A percentile compares a stretch with the other conserved stretches of the same genome.
These are phyloP conservation scores for Scomber colias DNA, from an alignment of 2,113 vertebrate species.

Conservation along the genomic window DNA sequence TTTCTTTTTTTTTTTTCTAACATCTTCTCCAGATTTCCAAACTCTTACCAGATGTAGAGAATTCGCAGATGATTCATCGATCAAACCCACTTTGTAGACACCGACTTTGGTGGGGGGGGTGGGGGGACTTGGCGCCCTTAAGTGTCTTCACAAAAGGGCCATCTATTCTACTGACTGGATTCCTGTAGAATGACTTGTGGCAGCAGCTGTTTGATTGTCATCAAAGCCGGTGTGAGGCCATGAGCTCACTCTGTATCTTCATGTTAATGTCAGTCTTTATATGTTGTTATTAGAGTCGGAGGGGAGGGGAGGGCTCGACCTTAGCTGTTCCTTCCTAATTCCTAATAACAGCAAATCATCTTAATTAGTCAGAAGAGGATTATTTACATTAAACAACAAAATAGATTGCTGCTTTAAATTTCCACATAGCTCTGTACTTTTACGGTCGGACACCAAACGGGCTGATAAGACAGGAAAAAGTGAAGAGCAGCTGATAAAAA, in stretches of 20 bases:
- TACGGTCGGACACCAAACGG: neutral
- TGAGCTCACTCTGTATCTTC: conserved; percentile 68
- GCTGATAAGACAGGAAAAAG: conserved; percentile 30
- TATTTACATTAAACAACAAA: neutral
- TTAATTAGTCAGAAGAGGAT: neutral
- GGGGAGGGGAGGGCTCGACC: conserved; percentile 7
- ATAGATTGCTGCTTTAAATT: conserved; percentile 5
- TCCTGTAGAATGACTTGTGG: conserved; percentile 77
- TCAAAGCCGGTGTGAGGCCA: conserved; percentile 55
- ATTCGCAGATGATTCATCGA: conserved; percentile 88
- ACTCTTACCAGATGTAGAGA: conserved; percentile 91
- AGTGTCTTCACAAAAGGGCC: conserved; percentile 77
- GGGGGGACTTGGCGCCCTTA: conserved; percentile 58
- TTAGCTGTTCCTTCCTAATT: conserved; percentile 41
- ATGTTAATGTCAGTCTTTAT: conserved; percentile 65
- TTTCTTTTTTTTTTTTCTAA: conserved; percentile 65
- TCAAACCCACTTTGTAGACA: conserved; percentile 88
- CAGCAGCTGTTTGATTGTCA: conserved; percentile 78
- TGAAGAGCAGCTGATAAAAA: conserved; percentile 54
- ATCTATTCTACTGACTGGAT: conserved; percentile 79
- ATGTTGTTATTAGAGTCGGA: conserved; percentile 20
- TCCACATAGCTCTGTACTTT: conserved; percentile 3
- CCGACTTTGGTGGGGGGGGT: conserved; percentile 72
- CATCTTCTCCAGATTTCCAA: conserved; percentile 85
- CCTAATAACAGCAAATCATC: conserved; percentile 27